Evolutionary conservation across 2,888 invertebrate species (phyloP).

Genomic region (Monoplex corrugatus): DNA sequence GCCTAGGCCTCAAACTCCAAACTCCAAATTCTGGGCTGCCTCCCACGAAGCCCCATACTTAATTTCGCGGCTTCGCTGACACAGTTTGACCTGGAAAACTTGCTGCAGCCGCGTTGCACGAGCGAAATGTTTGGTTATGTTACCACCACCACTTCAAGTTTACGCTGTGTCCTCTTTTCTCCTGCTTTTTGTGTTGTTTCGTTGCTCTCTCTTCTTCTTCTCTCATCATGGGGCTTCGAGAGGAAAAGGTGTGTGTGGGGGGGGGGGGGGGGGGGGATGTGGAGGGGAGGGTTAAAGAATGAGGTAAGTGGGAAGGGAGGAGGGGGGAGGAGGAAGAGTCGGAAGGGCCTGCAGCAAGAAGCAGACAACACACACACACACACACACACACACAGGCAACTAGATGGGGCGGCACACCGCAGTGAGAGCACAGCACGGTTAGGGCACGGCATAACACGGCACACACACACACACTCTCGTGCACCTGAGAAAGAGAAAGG

Average conservation of each 20-base stretch:
- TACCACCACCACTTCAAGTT: neutral
- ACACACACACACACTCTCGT: no score
- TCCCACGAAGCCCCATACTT: neutral
- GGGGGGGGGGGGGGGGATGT: neutral
- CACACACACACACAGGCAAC: no score
- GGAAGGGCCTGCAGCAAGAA: neutral
- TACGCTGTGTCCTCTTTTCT: slow-evolving; percentile 8
- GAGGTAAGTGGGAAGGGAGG: neutral
- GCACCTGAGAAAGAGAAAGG: no score
- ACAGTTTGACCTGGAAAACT: neutral
- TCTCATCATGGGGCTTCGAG: no score
- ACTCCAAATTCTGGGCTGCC: no score
- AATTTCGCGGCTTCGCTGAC: neutral
- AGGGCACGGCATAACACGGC: no score
- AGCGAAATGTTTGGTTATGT: neutral
- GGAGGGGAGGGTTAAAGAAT: neutral
- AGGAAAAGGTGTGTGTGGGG: neutral
- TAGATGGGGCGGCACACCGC: no score
- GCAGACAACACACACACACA: no score
- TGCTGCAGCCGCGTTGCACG: neutral
- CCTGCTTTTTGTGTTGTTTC: slow-evolving; percentile 3
- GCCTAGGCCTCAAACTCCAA: no score
- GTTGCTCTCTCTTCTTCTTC: no score
- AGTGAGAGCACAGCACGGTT: no score
- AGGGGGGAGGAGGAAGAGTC: neutral